A percentile compares a stretch with the other conserved stretches of the same genome.
phyloP scores from a whole-genome alignment of 2,113 vertebrate species.

The Atherinomorus stipes region DNA sequence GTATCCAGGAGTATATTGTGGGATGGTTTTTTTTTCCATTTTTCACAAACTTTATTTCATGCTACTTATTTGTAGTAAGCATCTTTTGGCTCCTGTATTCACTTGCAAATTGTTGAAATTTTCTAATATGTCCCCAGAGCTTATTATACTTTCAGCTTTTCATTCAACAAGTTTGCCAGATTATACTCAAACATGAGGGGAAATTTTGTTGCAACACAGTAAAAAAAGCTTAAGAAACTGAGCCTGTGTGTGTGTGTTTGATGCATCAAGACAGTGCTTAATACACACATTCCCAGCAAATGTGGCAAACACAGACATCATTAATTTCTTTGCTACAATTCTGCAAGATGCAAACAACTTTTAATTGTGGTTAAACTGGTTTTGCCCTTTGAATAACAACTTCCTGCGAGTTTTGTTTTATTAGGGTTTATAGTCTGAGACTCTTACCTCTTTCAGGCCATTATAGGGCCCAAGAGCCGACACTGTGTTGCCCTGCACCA shows the following conservation, averaged over 20 bases:
- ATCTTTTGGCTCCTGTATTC: too few relatives aligned
- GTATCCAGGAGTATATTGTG: too few relatives aligned
- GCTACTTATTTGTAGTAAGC: too few relatives aligned
- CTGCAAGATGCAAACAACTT: not conserved
- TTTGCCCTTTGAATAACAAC: not conserved
- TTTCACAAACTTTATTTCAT: too few relatives aligned
- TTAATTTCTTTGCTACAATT: not conserved
- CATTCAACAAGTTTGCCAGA: not conserved
- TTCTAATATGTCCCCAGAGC: not conserved
- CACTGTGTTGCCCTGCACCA: conserved; percentile 98
- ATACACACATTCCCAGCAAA: not conserved
- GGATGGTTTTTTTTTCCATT: too few relatives aligned
- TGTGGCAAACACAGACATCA: not conserved
- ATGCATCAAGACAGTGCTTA: too few relatives aligned
- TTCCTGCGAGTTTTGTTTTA: too few relatives aligned
- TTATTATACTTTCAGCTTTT: too few relatives aligned
- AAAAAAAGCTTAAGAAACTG: too few relatives aligned
- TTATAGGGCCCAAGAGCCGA: conserved; percentile 91
- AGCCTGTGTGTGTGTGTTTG: too few relatives aligned
- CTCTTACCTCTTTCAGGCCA: conserved; percentile 93
- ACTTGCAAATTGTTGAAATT: not conserved
- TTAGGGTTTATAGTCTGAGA: not conserved
- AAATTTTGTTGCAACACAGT: not conserved
- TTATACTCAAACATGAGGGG: not conserved
- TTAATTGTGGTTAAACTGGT: not conserved